Percentiles rank a stretch among this genome's conserved stretches.
These are phyloP conservation scores for Rhamphomyia laevipes DNA, from an alignment of 2,888 invertebrate genomes.

Conservation along the genomic window DNA sequence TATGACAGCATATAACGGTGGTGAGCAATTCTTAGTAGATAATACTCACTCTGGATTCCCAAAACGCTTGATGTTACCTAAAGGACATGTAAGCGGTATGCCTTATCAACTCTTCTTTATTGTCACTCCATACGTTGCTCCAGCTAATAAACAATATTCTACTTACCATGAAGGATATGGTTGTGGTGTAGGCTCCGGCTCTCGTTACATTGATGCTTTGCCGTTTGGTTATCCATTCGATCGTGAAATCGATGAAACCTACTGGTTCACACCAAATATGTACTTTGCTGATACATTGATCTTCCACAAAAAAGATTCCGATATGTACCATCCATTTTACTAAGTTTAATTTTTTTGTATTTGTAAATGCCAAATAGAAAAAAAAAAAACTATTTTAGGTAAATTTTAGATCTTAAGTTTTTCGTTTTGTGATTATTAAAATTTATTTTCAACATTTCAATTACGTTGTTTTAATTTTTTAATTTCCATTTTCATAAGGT, in stretches of 20 bases:
- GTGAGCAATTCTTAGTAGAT: conserved; percentile 42
- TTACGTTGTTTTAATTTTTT: too few species aligned
- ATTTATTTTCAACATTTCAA: too few species aligned
- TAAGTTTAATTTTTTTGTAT: too few species aligned
- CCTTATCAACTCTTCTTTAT: conserved; percentile 52
- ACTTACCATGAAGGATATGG: conserved; percentile 41
- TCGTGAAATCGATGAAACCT: conserved; percentile 45
- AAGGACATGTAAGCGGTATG: conserved; percentile 54
- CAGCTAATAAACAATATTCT: conserved; percentile 37
- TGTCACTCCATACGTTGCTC: conserved; percentile 44
- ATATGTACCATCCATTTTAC: neutral
- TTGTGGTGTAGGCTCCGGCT: conserved; percentile 43
- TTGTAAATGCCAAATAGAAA: too few species aligned
- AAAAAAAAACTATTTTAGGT: too few species aligned
- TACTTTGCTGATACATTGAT: conserved; percentile 51
- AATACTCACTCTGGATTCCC: conserved; percentile 56
- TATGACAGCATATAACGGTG: conserved; percentile 32
- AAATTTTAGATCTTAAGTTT: too few species aligned
- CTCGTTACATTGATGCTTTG: conserved; percentile 46
- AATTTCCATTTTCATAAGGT: too few species aligned
- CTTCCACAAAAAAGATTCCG: conserved; percentile 41
- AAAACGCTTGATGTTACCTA: conserved; percentile 57
- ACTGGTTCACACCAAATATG: conserved; percentile 55
- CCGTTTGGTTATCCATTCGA: conserved; percentile 67
- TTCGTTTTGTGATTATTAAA: too few species aligned